phyloP scores from a whole-genome alignment of 2,888 invertebrate species.

The Carterocephalus palaemon region DNA sequence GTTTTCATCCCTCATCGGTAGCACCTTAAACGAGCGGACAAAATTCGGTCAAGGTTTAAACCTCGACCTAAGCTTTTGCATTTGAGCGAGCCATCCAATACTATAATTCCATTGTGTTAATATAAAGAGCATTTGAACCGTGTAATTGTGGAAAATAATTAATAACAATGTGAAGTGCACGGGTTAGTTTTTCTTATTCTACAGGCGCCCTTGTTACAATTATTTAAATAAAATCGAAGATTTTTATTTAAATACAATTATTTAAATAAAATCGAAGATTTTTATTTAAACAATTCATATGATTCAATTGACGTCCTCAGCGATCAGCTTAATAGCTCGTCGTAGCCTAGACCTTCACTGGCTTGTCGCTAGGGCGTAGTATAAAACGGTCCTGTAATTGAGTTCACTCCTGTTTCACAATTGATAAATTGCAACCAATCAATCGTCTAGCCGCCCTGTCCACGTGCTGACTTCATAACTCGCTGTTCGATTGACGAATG shows the following conservation, averaged over 20 bases:
- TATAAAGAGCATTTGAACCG: conserved; percentile 17
- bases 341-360: conserved; percentile 8
- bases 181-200: too few relatives aligned
- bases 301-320: neutral
- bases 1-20: conserved; percentile 48
- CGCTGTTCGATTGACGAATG: conserved; percentile 5
- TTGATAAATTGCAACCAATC: conserved; percentile 17
- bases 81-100: conserved; percentile 47
- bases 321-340: neutral
- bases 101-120: conserved; percentile 51
- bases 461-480: conserved; percentile 7
- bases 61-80: conserved; percentile 66
- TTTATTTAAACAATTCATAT: neutral
- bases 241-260: neutral
- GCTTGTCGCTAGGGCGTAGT: conserved; percentile 6
- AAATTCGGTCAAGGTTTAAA: conserved; percentile 67
- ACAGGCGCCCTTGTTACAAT: too few relatives aligned
- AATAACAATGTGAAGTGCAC: neutral
- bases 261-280: too few relatives aligned
- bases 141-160: conserved; percentile 13
- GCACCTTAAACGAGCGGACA: conserved; percentile 37
- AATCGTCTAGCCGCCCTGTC: conserved; percentile 2
- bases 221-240: too few relatives aligned
- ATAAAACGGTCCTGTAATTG: conserved; percentile 12
- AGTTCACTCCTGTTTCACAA: conserved; percentile 18